These are phyloP conservation scores for Abrostola tripartita DNA, from an alignment of 2,888 invertebrate species.

Conservation along the genomic window DNA sequence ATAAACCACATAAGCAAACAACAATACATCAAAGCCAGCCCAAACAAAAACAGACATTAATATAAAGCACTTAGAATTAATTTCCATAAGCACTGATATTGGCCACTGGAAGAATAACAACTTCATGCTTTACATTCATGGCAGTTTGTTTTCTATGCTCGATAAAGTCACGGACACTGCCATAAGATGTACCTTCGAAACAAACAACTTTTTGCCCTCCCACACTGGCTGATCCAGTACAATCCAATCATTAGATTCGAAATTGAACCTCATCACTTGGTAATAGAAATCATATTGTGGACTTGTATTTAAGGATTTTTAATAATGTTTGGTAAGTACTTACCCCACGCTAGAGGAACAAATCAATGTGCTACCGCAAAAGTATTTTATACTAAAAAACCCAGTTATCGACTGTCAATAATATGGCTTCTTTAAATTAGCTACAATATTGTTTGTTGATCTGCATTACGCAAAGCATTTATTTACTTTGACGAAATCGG, in stretches of 20 bases:
- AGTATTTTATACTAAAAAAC: background rate
- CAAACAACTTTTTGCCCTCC: conserved; percentile 69
- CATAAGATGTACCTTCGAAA: conserved; percentile 46
- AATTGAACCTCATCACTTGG: conserved; percentile 31
- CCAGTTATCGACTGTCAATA: background rate
- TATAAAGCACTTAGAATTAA: conserved; percentile 1
- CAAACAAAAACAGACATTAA: too few species aligned
- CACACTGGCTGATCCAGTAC: conserved; percentile 27
- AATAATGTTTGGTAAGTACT: background rate
- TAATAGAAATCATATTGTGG: conserved; percentile 8
- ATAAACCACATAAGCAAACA: too few species aligned
- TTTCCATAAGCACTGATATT: conserved; percentile 31
- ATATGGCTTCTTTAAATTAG: background rate
- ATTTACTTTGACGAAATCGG: background rate
- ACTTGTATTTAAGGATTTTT: background rate
- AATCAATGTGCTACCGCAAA: conserved; percentile 15
- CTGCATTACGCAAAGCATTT: background rate
- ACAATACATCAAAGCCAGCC: too few species aligned
- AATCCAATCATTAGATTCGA: conserved; percentile 16
- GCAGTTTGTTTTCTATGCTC: conserved; percentile 38
- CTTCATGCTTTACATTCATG: conserved; percentile 51
- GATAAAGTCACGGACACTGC: conserved; percentile 42
- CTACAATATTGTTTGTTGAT: too few species aligned
- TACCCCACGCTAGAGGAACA: conserved; percentile 6
- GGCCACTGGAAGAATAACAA: conserved; percentile 39